phyloP scores from a whole-genome alignment of 2,113 vertebrate species.

The Monopterus albus region DNA sequence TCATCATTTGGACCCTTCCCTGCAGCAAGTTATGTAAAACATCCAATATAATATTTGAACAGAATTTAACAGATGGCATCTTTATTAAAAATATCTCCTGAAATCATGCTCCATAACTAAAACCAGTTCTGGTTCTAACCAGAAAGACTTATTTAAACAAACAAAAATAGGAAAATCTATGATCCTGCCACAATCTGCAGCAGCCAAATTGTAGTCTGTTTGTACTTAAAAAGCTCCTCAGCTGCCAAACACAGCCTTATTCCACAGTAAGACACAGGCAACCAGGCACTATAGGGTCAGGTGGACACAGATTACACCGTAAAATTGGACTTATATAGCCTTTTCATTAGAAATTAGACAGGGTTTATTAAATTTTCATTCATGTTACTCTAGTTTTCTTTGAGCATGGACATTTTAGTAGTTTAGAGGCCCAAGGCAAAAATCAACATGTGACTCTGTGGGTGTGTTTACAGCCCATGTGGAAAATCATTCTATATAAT shows the following conservation, averaged over 20 bases:
- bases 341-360: conserved; percentile 2
- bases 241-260: conserved; percentile 23
- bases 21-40: not conserved
- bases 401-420: not conserved
- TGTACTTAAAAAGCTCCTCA: conserved; percentile 31
- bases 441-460: conserved; percentile 25
- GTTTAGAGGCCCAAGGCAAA: conserved; percentile 8
- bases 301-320: conserved; percentile 7
- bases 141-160: not conserved
- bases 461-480: conserved; percentile 34
- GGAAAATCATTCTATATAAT: conserved; percentile 36
- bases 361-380: not conserved
- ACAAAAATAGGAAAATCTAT: conserved; percentile 3
- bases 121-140: not conserved
- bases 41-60: not conserved
- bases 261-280: not conserved
- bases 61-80: not conserved
- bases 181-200: conserved; percentile 3
- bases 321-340: not conserved
- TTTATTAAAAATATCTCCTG: not conserved
- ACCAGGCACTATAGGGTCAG: not conserved
- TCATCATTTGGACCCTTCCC: not conserved
- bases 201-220: conserved; percentile 28
- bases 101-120: not conserved
- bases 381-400: not conserved